Conservation (phyloP, 1,140 invertebrate genomes). For the Diabrotica virgifera region DNA sequence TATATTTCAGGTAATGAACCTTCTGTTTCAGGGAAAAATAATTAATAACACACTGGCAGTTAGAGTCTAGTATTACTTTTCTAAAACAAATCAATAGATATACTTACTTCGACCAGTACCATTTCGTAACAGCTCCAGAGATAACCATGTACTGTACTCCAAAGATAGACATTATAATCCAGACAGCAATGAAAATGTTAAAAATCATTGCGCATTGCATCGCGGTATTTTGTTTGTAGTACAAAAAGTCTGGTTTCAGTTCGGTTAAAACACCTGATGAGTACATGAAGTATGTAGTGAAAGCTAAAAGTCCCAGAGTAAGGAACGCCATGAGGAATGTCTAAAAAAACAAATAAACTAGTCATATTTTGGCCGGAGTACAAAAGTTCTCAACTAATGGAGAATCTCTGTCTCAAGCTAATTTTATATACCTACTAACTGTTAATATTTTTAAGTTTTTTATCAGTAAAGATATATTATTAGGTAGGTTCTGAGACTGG, state of each 20-base stretch:
- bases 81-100: neutral
- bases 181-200: constrained; percentile 63
- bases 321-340: constrained; percentile 21
- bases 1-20: too few species aligned
- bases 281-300: constrained; percentile 13
- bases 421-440: too few species aligned
- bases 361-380: too few species aligned
- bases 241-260: constrained; percentile 8
- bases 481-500: too few species aligned
- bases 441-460: too few species aligned
- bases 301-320: constrained; percentile 11
- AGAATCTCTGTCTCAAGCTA: too few species aligned
- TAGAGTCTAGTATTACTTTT: too few species aligned
- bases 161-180: constrained; percentile 70
- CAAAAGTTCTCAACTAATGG: too few species aligned
- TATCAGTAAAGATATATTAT: too few species aligned
- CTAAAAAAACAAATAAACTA: constrained; percentile 23
- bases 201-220: constrained; percentile 49
- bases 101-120: constrained; percentile 74
- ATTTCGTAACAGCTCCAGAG: constrained; percentile 68
- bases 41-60: too few species aligned
- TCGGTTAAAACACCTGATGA: constrained; percentile 22
- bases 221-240: constrained; percentile 59
- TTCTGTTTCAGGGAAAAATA: too few species aligned
- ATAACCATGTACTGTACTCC: constrained; percentile 77